Percentiles rank a stretch among this genome's conserved stretches.
Evolutionary conservation across 37 sponge, comb jelly and placozoan species (phyloP).

Genomic region (Oopsacas minuta): DNA sequence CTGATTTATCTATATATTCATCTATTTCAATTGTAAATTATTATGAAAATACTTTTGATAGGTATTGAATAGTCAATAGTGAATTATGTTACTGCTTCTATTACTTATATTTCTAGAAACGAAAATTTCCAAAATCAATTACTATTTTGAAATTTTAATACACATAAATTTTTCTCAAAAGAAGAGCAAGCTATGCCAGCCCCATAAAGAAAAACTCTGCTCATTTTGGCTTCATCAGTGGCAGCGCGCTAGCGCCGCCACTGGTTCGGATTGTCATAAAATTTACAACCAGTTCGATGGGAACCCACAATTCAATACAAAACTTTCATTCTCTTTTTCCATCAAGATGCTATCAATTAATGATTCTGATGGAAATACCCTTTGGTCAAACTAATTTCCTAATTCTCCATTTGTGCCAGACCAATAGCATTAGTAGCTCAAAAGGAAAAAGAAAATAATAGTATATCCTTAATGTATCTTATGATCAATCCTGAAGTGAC

Average conservation of each 20-base stretch:
- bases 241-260: slow-evolving; percentile 16
- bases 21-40: neutral
- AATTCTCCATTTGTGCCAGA: too few relatives aligned
- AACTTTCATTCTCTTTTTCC: too few relatives aligned
- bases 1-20: neutral
- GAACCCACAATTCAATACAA: too few relatives aligned
- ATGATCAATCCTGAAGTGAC: too few relatives aligned
- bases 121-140: neutral
- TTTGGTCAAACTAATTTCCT: too few relatives aligned
- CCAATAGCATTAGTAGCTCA: too few relatives aligned
- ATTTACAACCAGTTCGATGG: too few relatives aligned
- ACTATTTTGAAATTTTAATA: neutral
- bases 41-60: neutral
- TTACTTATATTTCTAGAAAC: neutral
- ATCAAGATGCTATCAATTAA: too few relatives aligned
- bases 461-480: too few relatives aligned
- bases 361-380: too few relatives aligned
- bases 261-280: too few relatives aligned
- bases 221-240: neutral
- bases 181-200: neutral
- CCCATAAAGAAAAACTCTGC: neutral
- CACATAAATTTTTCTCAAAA: neutral
- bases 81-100: neutral
- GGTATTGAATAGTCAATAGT: neutral
- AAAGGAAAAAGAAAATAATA: too few relatives aligned